Base-by-base conservation (phyloP, 1,140 invertebrate species). In the Drosophila pseudoananassae region DNA sequence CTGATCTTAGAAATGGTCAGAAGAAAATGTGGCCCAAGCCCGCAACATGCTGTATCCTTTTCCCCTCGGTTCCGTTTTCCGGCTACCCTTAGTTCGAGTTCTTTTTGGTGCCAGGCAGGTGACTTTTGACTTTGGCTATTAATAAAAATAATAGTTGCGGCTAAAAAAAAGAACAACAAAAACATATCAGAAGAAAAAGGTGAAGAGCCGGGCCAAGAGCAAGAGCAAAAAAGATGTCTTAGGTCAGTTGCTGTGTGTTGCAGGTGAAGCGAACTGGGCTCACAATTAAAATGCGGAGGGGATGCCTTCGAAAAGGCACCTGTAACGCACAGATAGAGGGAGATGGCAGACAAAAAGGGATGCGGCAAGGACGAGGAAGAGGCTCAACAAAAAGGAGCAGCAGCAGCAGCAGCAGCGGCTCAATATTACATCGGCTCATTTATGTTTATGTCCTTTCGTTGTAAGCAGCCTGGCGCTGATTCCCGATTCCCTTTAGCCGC, bases 391-490 rank as follows among this genome's bases (percentile, higher is more conserved):
- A 14, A 40, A 10, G 4, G 10, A 43, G 10, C 33, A 36, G 8
- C 5, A 27, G 6, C 25, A 27, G 25, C 25, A 36, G 64, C 61
- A 68, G 45, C 43, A 59, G 64, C 51, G 57, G 58, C 50, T 73
- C 77, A 79, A 85, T 70, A 78, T 88, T 79, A 88, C 83, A 88
- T 77, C 83, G 76, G 78, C 84, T 88, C 83, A 88, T 88, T 88
- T 88, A 88, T 88, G 83, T 88, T 88, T 88, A 88, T 88, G 83
- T 88, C 83, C 83, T 88, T 87, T 87, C 78, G 83, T 87, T 87
- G 82, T 87, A 87, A 88, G 82, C 79, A 58, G 65, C 55, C 65
- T 60, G 58, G 79, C 81, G 82, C 78, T 87, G 83, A 88, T 88
- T 88, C 82, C 76, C 68, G 56, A 73, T 77, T 77, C 70, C 63